Evolutionary conservation across 2,113 vertebrate species (phyloP).

Genomic region (Triplophysa tibetana): DNA sequence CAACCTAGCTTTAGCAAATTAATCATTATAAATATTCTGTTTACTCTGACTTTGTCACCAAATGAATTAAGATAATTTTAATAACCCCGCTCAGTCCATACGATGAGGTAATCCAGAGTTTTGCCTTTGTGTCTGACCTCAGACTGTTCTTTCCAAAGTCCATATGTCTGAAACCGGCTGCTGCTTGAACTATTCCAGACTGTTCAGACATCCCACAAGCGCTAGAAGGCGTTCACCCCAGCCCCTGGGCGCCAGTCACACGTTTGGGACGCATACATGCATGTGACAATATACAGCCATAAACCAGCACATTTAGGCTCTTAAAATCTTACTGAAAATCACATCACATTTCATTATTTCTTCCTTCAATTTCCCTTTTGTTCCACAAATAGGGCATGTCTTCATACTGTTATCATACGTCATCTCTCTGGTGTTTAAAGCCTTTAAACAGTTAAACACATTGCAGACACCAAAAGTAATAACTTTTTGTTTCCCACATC

Average conservation of each 20-base stretch:
- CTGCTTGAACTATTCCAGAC: slow-evolving; percentile 26
- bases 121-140: background rate
- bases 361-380: slow-evolving; percentile 12
- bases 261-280: slow-evolving; percentile 48
- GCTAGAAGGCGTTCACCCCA: slow-evolving; percentile 11
- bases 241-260: slow-evolving; percentile 45
- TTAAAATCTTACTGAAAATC: slow-evolving; percentile 11
- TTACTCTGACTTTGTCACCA: background rate
- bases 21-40: background rate
- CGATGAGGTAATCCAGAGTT: background rate
- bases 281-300: slow-evolving; percentile 58
- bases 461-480: background rate
- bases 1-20: background rate
- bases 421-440: slow-evolving; percentile 47
- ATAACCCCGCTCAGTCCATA: background rate
- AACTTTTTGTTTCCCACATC: background rate
- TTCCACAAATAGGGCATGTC: slow-evolving; percentile 40
- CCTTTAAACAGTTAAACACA: slow-evolving; percentile 14
- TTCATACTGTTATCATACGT: slow-evolving; percentile 54
- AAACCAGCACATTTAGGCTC: slow-evolving; percentile 25
- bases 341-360: background rate
- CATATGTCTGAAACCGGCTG: slow-evolving; percentile 2
- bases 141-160: background rate
- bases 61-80: background rate
- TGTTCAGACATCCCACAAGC: slow-evolving; percentile 20